Conservation (phyloP, 2,888 invertebrate genomes). For the Apamea monoglypha region DNA sequence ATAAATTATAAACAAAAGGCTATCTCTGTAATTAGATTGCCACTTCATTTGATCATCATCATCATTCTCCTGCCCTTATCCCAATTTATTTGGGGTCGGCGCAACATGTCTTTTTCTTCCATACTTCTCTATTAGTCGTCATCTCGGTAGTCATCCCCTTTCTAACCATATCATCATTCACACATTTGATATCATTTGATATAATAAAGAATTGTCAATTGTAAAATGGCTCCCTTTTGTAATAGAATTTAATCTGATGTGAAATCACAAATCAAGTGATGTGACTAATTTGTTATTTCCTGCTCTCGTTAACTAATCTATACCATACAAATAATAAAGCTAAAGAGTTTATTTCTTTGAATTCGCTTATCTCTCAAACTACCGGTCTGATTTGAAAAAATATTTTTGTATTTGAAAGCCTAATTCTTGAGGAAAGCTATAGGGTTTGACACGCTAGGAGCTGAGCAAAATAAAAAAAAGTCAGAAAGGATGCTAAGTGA, state of each 20-base stretch:
- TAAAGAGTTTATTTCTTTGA: too few species aligned
- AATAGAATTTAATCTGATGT: constrained; percentile 3
- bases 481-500: neutral
- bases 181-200: too few species aligned
- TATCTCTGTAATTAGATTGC: neutral
- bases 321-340: too few species aligned
- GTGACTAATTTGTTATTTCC: constrained; percentile 12
- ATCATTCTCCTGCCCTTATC: too few species aligned
- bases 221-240: neutral
- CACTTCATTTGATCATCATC: constrained; percentile 13
- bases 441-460: neutral
- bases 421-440: neutral
- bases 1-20: neutral
- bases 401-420: neutral
- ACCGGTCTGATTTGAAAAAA: too few species aligned
- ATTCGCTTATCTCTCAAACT: too few species aligned
- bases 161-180: too few species aligned
- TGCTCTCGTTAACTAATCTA: neutral
- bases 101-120: too few species aligned
- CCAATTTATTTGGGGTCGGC: too few species aligned
- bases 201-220: neutral
- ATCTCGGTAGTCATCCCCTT: too few species aligned
- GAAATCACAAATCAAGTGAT: neutral
- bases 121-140: too few species aligned
- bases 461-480: neutral